Base-by-base conservation (phyloP, 2,888 invertebrate species). In the Aphidius colemani region DNA sequence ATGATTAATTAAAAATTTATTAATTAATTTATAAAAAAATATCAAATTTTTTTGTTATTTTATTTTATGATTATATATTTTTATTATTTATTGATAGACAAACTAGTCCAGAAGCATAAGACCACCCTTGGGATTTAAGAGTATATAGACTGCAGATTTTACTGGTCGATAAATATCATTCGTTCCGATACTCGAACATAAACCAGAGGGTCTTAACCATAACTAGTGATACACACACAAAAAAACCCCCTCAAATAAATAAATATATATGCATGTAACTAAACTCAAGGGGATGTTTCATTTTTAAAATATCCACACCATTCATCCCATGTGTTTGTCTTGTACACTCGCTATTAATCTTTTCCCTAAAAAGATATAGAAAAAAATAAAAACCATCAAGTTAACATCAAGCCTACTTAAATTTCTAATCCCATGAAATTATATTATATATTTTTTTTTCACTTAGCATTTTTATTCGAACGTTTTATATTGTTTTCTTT, bases 91-190 rank as follows among this genome's bases (percentile, higher is more conserved):
- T 78, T 70, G 75, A 69, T 70, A 70, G 69, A 71, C 50, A 60
- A 41, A 59, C 67, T 65, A 66, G 67, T 67, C 5, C 62, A 66
- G 65, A 65, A 66, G 63, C 70, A 62, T 67, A 66, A 77, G 78
- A 78, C 79, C 79, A 80, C 81, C 80, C 81, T 78, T 72, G 79
- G 80, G 79, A 80, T 78, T 78, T 71, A 39, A 46, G 71, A 72
- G 75, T 74, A 30, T 30, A 30, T 30, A 74, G 75, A 75, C 75
- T 77, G 72, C 74, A 70, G 75, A 78, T 82, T 81, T 78, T 73
- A 75, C 73, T 77, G 80, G 75, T 78, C 82, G 71, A 82, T 82
- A 82, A 82, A 82, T 82, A 81, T 79, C 76, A 82, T 82, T 82
- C 81, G 81, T 82, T 82, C 80, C 81, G 80, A 80, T 81, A 80